phyloP scores from a whole-genome alignment of 2,797 vertebrate species.

The Silurus lanzhouensis region DNA sequence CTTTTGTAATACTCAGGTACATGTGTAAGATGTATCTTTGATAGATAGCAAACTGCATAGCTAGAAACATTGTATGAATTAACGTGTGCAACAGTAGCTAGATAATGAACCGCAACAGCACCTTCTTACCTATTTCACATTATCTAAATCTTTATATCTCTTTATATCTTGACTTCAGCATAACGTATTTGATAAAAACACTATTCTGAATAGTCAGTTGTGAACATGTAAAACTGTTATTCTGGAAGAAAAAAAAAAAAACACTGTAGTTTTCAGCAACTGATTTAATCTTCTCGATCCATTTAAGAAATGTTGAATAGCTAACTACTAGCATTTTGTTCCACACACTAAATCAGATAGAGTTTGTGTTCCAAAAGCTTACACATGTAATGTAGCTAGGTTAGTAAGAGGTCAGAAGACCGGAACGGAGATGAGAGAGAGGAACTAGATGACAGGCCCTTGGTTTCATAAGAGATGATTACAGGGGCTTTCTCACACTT shows the following conservation, averaged over 20 bases:
- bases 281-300: neutral
- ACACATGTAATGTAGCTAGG: conserved; percentile 30
- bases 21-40: neutral
- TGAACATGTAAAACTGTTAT: neutral
- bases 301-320: neutral
- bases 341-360: conserved; percentile 27
- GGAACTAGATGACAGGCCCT: conserved; percentile 32
- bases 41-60: neutral
- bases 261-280: neutral
- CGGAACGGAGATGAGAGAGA: conserved; percentile 36
- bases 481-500: conserved; percentile 32
- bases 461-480: conserved; percentile 42
- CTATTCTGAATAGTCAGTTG: neutral
- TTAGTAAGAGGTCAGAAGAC: conserved; percentile 39
- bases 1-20: too few species aligned
- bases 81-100: neutral
- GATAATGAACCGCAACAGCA: neutral
- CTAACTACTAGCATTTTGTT: neutral
- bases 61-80: neutral
- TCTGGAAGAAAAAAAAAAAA: neutral
- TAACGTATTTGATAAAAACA: neutral
- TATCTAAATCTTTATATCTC: neutral
- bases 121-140: too few species aligned
- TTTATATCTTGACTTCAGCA: neutral
- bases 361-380: neutral